Evolutionary conservation across 2,888 invertebrate genomes (phyloP).

Genomic region (Drosophila lutescens): DNA sequence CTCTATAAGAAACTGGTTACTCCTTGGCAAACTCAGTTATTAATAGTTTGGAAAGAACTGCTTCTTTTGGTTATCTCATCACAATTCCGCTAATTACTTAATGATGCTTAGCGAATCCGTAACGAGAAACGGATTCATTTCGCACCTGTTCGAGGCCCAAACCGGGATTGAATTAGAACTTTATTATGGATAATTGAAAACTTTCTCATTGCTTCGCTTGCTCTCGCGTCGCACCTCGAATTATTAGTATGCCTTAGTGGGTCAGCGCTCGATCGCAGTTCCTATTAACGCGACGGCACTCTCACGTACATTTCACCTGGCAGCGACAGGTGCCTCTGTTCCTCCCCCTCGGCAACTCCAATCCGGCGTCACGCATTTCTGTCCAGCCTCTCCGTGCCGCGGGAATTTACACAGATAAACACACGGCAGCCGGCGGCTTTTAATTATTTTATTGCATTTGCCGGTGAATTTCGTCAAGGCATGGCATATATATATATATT

Average conservation of each 20-base stretch:
- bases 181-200: conserved; percentile 39
- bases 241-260: conserved; percentile 37
- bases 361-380: conserved; percentile 39
- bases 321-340: conserved; percentile 28
- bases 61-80: conserved; percentile 22
- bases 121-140: conserved; percentile 21
- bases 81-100: conserved; percentile 11
- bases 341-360: neutral
- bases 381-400: conserved; percentile 49
- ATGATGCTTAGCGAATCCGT: conserved; percentile 4
- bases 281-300: conserved; percentile 39
- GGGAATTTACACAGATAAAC: conserved; percentile 52
- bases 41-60: conserved; percentile 5
- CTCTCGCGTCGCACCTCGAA: conserved; percentile 20
- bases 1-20: neutral
- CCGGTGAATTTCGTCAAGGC: conserved; percentile 43
- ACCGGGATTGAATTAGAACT: conserved; percentile 58
- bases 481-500: conserved; percentile 28
- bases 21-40: neutral
- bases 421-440: conserved; percentile 50
- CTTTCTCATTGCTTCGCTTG: conserved; percentile 52
- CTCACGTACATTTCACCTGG: conserved; percentile 62
- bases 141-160: conserved; percentile 26
- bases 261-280: conserved; percentile 42
- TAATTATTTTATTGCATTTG: conserved; percentile 75